Evolutionary conservation across 2,888 invertebrate genomes (phyloP), one percentile per base, ranked within the genome.

Genomic region (Acrocera orbiculus): DNA sequence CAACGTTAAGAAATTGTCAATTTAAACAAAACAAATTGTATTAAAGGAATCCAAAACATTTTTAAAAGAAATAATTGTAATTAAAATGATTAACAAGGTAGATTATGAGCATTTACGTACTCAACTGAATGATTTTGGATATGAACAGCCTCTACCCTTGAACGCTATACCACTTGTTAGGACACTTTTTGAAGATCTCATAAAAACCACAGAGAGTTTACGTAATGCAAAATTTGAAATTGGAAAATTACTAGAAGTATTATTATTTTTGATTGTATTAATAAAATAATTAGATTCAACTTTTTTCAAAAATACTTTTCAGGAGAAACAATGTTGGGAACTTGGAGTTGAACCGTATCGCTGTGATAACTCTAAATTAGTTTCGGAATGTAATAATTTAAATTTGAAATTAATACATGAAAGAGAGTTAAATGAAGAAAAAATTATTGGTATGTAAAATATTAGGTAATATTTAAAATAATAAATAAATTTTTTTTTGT

Each of bases 121-220:
- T 41, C 76, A 83, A 50, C 65, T 90, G 24, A 79, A 89, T 58
- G 73, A 75, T 39, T 66, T 89, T 41, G 90, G 90, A 2, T 90
- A 87, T 52, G 70, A 68, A 27, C 78, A 85, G 49, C 63, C 71
- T 2, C 63, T 90, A 40, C 74, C 76, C 1, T 56, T 76, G 10
- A 82, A 87, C 41, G 75, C 78, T 27, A 65, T 87, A 25, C 76
- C 82, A 23, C 61, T 92, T 41, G 81, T 87, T 43, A 78, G 82
- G 58, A 73, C 72, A 50, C 56, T 92, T 37, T 62, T 89, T 34
- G 73, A 75, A 27, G 90, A 92, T 61, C 66, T 90, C 37, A 65
- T 87, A 39, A 78, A 81, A 53, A 87, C 87, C 7, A 89, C 86
- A n/a, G 76, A 80, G 44, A 85, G 78, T 50, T 64, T 89, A 34